Base-by-base conservation (phyloP, 2,113 vertebrate species). In the Salvelinus alpinus region DNA sequence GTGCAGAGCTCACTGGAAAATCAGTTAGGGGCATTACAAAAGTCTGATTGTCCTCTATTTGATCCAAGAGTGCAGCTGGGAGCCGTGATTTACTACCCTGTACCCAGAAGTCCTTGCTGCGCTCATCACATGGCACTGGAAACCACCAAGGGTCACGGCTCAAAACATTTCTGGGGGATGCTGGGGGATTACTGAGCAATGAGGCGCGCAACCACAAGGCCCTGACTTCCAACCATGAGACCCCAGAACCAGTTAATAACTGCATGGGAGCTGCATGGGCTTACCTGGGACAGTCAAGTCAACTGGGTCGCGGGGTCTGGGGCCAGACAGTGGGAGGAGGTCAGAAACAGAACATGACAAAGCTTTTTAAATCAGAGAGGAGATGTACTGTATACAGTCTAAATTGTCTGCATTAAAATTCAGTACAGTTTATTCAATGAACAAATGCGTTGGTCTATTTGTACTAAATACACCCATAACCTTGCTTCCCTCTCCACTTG, bases 11-110 rank as follows among this genome's bases (percentile, higher is more conserved):
- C 77, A 78, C 78, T 81, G 87, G 75, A 86, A 87, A 90, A 88
- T 88, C 85, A 60, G 80, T 87, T 84, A 83, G 83, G 74, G 78
- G 80, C 79, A 80, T 76, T 51, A 88, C 83, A 90, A 89, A 88
- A 89, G 84, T 77, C 77, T 75, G 72, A 78, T 81, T 90, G 88
- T 90, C 81, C 80, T 81, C 65, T 64, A 71, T 73, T 78, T 89
- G 83, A 87, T n/a, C 38, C 38, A 44, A 60, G 57, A 20, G 75
- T 86, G 81, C 88, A 91, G 89, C 85, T 89, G 87, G 80, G 82
- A 72, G 68, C 48, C 1, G 25, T 85, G 80, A 89, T 85, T 85
- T 88, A 88, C 80, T 65, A 67, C 11, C 48, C 71, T 47, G 47
- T 44, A 76, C 67, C 82, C 76, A 73, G 38, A 78, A 60, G 71